Conservation (phyloP, 64 coral and sea anemone genomes). For the Actinia equina region DNA sequence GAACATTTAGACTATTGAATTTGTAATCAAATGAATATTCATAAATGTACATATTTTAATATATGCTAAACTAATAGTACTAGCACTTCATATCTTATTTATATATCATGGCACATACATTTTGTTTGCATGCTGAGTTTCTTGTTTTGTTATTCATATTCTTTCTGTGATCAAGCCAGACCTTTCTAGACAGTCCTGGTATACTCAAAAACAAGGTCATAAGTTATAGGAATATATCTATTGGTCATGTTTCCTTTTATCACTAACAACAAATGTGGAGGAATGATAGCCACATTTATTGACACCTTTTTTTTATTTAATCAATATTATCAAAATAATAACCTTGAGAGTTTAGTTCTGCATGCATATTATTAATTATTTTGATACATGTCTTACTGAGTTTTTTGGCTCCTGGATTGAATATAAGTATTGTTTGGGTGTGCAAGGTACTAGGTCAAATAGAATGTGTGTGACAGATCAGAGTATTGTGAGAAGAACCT, state of each 20-base stretch:
- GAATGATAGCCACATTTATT: too few species aligned
- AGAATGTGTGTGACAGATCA: too few species aligned
- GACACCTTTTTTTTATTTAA: too few species aligned
- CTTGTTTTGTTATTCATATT: background rate
- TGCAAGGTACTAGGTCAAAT: too few species aligned
- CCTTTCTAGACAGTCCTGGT: background rate
- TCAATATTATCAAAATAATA: too few species aligned
- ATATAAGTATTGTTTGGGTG: too few species aligned
- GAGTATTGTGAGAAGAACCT: too few species aligned
- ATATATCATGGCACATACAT: constrained; percentile 18
- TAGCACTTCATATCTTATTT: constrained; percentile 22
- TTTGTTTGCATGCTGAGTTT: background rate
- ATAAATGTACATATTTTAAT: constrained; percentile 1
- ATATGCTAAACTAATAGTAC: constrained; percentile 1
- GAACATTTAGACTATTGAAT: background rate
- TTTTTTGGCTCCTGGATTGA: too few species aligned
- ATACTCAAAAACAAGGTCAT: background rate
- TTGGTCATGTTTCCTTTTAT: background rate
- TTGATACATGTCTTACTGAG: too few species aligned
- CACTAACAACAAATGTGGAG: too few species aligned
- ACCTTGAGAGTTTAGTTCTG: too few species aligned
- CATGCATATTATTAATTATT: too few species aligned
- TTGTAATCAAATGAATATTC: constrained; percentile 20
- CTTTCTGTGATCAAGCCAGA: background rate
- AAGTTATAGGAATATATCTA: background rate